Percentiles rank a stretch among this genome's conserved stretches.
These are phyloP conservation scores for Glossosoma conforme DNA, from an alignment of 1,140 invertebrate species.

Conservation along the genomic window DNA sequence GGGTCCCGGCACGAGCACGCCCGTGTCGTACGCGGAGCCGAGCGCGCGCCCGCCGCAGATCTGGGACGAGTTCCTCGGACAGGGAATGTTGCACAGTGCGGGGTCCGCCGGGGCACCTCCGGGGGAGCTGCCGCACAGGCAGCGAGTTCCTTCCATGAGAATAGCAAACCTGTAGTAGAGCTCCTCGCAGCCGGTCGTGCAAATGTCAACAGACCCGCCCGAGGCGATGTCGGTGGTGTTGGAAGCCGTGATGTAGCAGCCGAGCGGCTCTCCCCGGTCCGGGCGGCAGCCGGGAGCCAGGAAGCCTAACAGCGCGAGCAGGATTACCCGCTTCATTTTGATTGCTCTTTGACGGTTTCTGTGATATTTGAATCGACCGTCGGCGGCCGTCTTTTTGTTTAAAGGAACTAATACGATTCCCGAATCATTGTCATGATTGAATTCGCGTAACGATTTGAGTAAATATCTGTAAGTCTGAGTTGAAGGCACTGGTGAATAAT, in stretches of 20 bases:
- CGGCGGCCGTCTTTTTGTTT: background rate
- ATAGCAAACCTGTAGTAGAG: constrained; percentile 45
- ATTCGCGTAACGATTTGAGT: background rate
- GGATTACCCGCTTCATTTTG: constrained; percentile 1
- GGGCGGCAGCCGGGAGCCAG: constrained; percentile 6
- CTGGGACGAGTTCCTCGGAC: constrained; percentile 38
- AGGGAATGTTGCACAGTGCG: constrained; percentile 12
- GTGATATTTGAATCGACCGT: background rate
- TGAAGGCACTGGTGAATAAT: background rate
- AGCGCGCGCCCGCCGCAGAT: constrained; percentile 49
- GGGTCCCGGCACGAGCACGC: constrained; percentile 41
- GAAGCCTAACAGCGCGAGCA: background rate
- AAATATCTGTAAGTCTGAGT: background rate
- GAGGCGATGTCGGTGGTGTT: constrained; percentile 34
- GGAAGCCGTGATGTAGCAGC: constrained; percentile 16
- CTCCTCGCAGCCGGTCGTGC: constrained; percentile 43
- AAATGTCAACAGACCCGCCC: constrained; percentile 44
- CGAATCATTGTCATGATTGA: background rate
- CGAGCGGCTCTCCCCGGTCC: constrained; percentile 10
- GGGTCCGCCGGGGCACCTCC: constrained; percentile 32
- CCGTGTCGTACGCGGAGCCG: constrained; percentile 52
- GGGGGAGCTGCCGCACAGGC: constrained; percentile 42
- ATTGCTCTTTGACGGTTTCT: background rate
- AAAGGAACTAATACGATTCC: background rate
- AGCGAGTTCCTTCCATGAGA: constrained; percentile 43